A percentile compares a stretch with the other conserved stretches of the same genome.
These are phyloP conservation scores for Ginglymostoma cirratum DNA, from an alignment of 2,113 vertebrate genomes.

Conservation along the genomic window DNA sequence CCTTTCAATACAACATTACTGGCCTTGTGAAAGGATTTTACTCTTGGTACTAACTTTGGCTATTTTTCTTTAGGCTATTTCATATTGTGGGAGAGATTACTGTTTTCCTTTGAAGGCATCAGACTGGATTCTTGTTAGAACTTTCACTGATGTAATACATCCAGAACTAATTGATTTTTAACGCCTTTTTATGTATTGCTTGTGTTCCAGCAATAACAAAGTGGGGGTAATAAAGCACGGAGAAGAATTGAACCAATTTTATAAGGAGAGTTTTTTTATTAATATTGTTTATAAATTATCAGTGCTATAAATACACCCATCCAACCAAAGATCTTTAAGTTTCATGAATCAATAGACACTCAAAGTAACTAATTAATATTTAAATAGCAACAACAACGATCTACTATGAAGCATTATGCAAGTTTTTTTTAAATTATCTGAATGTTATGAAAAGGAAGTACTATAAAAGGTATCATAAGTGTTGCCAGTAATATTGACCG, in stretches of 20 bases:
- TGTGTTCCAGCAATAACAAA: background rate
- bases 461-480: background rate
- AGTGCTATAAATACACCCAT: background rate
- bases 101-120: background rate
- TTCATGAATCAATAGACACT: background rate
- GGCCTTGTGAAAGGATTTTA: background rate
- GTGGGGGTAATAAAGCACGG: background rate
- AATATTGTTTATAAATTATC: background rate
- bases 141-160: background rate
- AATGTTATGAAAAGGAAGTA: background rate
- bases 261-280: background rate
- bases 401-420: background rate
- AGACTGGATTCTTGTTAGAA: background rate
- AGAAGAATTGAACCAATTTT: background rate
- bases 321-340: background rate
- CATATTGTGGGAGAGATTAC: background rate
- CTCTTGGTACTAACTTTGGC: background rate
- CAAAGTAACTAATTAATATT: background rate
- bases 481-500: background rate
- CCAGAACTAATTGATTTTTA: constrained; percentile 12
- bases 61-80: background rate
- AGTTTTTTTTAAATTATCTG: background rate
- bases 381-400: background rate
- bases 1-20: background rate
- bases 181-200: background rate